phyloP scores from a whole-genome alignment of 1,140 invertebrate genomes.

The Nasonia giraulti region DNA sequence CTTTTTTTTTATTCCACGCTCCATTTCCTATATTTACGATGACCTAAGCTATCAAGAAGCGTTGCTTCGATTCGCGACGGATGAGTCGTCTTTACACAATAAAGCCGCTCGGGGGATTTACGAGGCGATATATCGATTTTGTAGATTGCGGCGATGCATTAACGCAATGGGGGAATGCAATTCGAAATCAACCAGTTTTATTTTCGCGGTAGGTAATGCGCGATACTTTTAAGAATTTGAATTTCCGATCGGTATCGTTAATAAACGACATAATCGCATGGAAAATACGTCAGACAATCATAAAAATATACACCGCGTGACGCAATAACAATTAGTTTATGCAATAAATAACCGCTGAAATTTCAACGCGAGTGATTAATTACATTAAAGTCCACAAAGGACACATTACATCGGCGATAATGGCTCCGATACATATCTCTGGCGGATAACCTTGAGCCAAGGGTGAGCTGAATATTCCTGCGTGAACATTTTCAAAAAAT shows the following conservation, averaged over 20 bases:
- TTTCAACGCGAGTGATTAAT: neutral
- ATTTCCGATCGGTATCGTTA: too few species aligned
- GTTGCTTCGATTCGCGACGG: neutral
- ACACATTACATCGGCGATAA: neutral
- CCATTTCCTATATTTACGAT: slow-evolving; percentile 14
- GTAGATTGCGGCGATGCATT: neutral
- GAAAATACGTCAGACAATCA: neutral
- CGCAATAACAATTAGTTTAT: neutral
- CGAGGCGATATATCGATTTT: neutral
- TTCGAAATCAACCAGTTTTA: neutral
- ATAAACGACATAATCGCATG: too few species aligned
- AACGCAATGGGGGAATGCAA: neutral
- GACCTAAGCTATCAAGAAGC: neutral
- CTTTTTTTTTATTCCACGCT: slow-evolving; percentile 8
- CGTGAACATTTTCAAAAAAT: neutral
- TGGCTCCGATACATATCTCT: neutral
- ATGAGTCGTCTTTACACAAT: neutral
- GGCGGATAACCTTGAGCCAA: neutral
- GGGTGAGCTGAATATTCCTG: neutral
- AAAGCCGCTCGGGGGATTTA: neutral
- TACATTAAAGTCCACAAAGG: neutral
- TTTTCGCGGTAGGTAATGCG: too few species aligned
- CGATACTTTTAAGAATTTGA: too few species aligned
- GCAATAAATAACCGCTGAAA: neutral
- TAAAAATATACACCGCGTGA: neutral